These are phyloP conservation scores for Dipodomys spectabilis DNA, from an alignment of 2,113 vertebrate genomes.

Conservation along the genomic window DNA sequence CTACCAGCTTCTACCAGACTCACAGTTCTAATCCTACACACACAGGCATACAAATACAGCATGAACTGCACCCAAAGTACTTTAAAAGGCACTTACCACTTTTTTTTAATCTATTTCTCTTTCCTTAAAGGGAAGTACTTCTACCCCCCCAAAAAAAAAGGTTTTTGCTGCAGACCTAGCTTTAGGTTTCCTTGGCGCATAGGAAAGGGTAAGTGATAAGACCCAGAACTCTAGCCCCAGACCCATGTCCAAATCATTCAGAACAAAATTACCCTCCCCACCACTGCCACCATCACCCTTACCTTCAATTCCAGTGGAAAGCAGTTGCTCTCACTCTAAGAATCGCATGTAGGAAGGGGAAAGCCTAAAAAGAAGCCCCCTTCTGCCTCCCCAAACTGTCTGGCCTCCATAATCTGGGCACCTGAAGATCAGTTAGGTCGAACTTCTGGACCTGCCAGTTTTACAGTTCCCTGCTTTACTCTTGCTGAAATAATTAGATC, in stretches of 20 bases:
- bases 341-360: constrained; percentile 25
- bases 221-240: constrained; percentile 40
- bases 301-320: neutral
- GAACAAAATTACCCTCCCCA: neutral
- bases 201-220: neutral
- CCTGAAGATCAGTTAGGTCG: neutral
- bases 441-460: neutral
- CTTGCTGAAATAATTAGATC: neutral
- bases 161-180: neutral
- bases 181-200: neutral
- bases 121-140: neutral
- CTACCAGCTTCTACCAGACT: neutral
- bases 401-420: neutral
- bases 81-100: neutral
- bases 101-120: neutral
- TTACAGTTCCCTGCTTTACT: neutral
- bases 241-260: neutral
- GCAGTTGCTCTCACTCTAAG: neutral
- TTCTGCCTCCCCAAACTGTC: neutral
- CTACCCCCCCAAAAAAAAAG: neutral
- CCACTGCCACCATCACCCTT: neutral
- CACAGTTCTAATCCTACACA: neutral
- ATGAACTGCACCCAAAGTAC: neutral
- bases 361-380: neutral
- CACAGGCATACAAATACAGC: neutral